Evolutionary conservation across 2,888 invertebrate genomes (phyloP).

Genomic region (Allygus modestus): DNA sequence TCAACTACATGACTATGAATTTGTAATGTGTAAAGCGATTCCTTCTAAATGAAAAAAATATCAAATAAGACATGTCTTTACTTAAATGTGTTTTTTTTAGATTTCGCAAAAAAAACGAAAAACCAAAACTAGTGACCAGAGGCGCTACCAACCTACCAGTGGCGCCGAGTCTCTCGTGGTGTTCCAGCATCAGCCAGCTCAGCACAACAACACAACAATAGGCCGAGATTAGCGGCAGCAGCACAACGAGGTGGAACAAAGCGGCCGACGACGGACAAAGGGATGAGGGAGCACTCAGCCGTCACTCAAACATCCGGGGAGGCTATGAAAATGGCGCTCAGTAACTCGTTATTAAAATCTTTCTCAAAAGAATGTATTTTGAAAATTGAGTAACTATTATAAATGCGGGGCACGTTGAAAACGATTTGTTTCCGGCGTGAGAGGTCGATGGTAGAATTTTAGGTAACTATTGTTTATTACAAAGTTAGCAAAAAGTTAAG

Average conservation of each 20-base stretch:
- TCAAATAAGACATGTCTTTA: no score
- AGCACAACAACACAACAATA: constrained; percentile 36
- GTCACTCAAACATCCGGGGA: constrained; percentile 14
- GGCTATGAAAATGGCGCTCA: neutral
- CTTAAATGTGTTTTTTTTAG: no score
- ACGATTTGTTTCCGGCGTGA: no score
- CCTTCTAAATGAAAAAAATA: no score
- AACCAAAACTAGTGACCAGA: neutral
- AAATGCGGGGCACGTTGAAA: no score
- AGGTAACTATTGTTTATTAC: no score
- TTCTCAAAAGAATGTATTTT: neutral
- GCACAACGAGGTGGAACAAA: constrained; percentile 22
- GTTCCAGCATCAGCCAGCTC: neutral
- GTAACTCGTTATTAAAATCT: neutral
- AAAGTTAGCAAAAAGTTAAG: no score
- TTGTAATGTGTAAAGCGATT: no score
- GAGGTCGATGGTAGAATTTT: no score
- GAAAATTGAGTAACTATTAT: no score
- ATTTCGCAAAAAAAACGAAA: no score
- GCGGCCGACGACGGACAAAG: neutral
- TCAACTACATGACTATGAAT: no score
- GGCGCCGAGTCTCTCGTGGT: neutral
- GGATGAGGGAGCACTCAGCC: constrained; percentile 7
- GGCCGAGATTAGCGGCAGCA: constrained; percentile 16
- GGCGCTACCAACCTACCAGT: neutral